Conservation (phyloP, 1,140 invertebrate genomes). For the Lutraria rhynchaena region DNA sequence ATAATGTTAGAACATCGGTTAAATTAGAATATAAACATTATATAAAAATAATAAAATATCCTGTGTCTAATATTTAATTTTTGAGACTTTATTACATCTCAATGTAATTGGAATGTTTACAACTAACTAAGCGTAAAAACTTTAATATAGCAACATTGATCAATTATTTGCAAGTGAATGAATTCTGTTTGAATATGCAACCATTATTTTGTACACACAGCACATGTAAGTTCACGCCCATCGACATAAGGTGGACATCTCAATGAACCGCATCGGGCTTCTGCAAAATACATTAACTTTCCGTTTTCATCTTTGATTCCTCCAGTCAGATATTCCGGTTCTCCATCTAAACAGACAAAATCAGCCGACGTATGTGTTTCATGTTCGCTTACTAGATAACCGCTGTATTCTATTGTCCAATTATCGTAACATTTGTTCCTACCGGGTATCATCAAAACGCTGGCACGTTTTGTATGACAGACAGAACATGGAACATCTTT, state of each 20-base stretch:
- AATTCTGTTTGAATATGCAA: no score
- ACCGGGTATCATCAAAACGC: constrained; percentile 58
- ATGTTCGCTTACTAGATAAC: constrained; percentile 55
- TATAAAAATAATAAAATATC: no score
- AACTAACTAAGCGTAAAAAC: no score
- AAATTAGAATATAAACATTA: no score
- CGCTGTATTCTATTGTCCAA: constrained; percentile 60
- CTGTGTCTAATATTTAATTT: no score
- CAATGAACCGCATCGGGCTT: constrained; percentile 50
- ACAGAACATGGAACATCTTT: constrained; percentile 58
- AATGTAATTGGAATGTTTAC: no score
- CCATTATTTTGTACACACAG: constrained; percentile 62
- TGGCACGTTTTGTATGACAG: constrained; percentile 48
- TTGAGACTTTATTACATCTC: no score
- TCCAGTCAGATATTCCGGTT: constrained; percentile 33
- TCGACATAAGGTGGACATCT: constrained; percentile 61
- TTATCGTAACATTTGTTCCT: constrained; percentile 36
- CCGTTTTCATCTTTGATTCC: constrained; percentile 38
- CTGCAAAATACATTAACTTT: constrained; percentile 54
- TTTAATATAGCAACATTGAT: no score
- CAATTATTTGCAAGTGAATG: no score
- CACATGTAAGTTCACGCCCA: constrained; percentile 62
- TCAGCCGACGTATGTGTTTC: constrained; percentile 9
- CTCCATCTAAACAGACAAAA: constrained; percentile 61
- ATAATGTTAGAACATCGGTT: no score